Conservation (phyloP, 2,113 vertebrate genomes). For the Mormyrus lacerda region DNA sequence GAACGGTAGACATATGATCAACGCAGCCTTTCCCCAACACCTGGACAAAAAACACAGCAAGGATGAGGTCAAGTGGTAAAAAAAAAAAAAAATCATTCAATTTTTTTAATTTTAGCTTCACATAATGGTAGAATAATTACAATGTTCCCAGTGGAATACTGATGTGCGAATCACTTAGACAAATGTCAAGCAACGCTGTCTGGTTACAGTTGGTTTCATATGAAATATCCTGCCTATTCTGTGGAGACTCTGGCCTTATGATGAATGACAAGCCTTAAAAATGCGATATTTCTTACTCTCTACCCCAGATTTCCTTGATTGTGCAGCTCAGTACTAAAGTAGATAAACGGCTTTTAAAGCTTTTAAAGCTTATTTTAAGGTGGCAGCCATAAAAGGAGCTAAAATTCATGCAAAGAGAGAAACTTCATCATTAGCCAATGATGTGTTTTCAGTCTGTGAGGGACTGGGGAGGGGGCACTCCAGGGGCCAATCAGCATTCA, state of each 20-base stretch:
- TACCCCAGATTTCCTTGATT: neutral
- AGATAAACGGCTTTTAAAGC: neutral
- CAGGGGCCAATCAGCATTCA: neutral
- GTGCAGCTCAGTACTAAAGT: neutral
- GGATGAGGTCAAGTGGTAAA: neutral
- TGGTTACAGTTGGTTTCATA: neutral
- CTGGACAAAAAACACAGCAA: neutral
- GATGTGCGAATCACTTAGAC: slow-evolving; percentile 1
- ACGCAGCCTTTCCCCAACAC: neutral
- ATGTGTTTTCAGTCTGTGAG: neutral
- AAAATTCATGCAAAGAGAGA: neutral
- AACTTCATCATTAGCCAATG: neutral
- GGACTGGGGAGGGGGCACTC: neutral
- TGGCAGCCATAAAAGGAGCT: neutral
- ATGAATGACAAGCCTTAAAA: neutral
- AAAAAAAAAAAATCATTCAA: neutral
- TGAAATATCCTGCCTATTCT: neutral
- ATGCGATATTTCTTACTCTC: neutral
- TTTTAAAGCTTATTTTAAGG: too few species aligned
- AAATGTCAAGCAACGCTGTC: neutral
- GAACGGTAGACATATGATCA: neutral
- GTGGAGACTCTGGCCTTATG: neutral
- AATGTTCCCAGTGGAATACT: neutral
- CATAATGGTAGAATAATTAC: neutral
- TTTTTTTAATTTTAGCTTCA: neutral